Evolutionary conservation across 2,797 vertebrate species (phyloP).

Genomic region (Bovichtus diacanthus): DNA sequence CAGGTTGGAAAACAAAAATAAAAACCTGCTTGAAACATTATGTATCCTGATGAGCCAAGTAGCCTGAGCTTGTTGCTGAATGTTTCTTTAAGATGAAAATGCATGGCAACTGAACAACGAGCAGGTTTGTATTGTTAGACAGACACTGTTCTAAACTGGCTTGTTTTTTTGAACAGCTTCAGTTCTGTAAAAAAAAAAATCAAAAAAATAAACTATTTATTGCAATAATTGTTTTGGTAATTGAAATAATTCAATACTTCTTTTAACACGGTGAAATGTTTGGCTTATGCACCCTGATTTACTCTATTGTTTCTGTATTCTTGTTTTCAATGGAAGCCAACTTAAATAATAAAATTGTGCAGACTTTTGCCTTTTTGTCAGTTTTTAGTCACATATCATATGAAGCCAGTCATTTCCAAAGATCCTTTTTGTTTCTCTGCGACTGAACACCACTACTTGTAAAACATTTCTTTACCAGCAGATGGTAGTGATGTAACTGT

Average conservation of each 20-base stretch:
- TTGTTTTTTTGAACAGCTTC: conserved; percentile 69
- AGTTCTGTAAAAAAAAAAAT: conserved; percentile 51
- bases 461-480: conserved; percentile 29
- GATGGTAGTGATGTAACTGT: conserved; percentile 18
- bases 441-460: neutral
- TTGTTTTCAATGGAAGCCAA: conserved; percentile 31
- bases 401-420: neutral
- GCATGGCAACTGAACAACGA: conserved; percentile 66
- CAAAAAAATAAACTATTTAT: conserved; percentile 56
- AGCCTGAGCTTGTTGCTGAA: conserved; percentile 57
- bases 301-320: conserved; percentile 19
- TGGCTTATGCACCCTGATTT: conserved; percentile 11
- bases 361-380: conserved; percentile 13
- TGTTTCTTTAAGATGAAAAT: conserved; percentile 66
- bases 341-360: conserved; percentile 30
- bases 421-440: neutral
- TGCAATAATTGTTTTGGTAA: conserved; percentile 49
- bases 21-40: conserved; percentile 56
- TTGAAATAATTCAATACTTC: conserved; percentile 3
- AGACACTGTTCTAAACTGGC: conserved; percentile 45
- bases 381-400: conserved; percentile 13
- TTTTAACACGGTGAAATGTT: conserved; percentile 13
- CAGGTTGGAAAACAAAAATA: conserved; percentile 54
- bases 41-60: conserved; percentile 58
- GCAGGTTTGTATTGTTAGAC: conserved; percentile 40